Evolutionary conservation across 2,113 vertebrate genomes (phyloP), one percentile per base, ranked within the genome.

Genomic region (Gallinago jamesoni): DNA sequence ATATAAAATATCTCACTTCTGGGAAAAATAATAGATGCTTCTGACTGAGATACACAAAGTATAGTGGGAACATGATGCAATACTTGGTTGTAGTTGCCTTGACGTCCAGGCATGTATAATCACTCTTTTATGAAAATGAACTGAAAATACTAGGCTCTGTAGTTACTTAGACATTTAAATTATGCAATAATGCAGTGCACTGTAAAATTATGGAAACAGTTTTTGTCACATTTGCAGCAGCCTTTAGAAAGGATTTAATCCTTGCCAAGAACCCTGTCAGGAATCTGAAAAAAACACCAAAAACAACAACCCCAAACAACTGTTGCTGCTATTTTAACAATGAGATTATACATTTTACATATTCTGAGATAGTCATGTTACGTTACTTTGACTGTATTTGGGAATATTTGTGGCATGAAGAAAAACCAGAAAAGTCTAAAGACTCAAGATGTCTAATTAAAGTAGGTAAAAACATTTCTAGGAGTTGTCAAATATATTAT

Each of bases 61-160:
- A 24, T 43, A 82, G 73, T 84, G 87, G 75, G 84, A 96, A 84
- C 52, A 89, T 97, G 97, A 98, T 95, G 97, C 94, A 98, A 97
- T 66, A 74, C 41, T 50, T 72, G 23, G 60, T 84, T 96, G 68
- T 90, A 95, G 91, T 97, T 98, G 91, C 95, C 79, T 97, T 1
- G 21, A 94, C 22, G 45, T 92, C 82, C 62, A 73, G 7, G 43
- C 83, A 47, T 64, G 69, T 74, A 60, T 72, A 92, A 91, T 96
- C 66, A 80, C 48, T 96, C 30, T 45, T 87, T 69, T 84, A 88
- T 95, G 91, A 81, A 96, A 94, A 93, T 85, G 30, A 94, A 81
- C 67, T 85, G 81, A 89, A 91, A 87, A 94, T 87, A 89, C 69
- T 69, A 69, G 77, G 64, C 70, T 92, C 7, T 60, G 8, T 81